Percentiles rank a stretch among this genome's conserved stretches.
These are phyloP conservation scores for Bostrychus sinensis DNA, from an alignment of 2,113 vertebrate genomes.

Conservation along the genomic window DNA sequence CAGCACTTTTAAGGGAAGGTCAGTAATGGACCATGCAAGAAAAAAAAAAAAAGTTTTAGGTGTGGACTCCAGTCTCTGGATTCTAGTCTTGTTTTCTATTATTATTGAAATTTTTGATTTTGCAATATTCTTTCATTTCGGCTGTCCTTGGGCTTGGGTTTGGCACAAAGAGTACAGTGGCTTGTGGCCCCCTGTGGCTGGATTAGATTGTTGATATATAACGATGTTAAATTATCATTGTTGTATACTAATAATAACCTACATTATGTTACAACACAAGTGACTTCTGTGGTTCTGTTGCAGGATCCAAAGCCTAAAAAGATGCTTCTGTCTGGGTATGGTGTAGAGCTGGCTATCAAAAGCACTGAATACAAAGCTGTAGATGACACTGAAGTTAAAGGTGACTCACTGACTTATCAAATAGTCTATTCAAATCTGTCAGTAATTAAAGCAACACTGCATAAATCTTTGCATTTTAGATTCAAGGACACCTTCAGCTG, in stretches of 20 bases:
- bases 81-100: no score
- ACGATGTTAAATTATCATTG: no score
- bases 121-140: no score
- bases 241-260: no score
- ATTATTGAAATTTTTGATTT: no score
- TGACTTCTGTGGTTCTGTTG: constrained; percentile 2
- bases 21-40: no score
- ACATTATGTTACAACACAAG: background rate
- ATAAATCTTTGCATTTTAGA: constrained; percentile 67
- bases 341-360: constrained; percentile 96
- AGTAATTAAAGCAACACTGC: constrained; percentile 21
- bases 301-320: constrained; percentile 85
- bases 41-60: no score
- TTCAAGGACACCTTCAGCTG: constrained; percentile 71
- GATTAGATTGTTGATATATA: no score
- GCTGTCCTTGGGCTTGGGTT: no score
- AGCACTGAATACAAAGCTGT: constrained; percentile 96
- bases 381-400: constrained; percentile 91
- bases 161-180: no score
- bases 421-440: background rate
- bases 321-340: constrained; percentile 94
- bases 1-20: background rate
- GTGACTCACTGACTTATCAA: constrained; percentile 69
- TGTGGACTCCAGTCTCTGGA: no score
- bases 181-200: no score